phyloP scores from a whole-genome alignment of 2,113 vertebrate species.

The Dipodomys spectabilis region DNA sequence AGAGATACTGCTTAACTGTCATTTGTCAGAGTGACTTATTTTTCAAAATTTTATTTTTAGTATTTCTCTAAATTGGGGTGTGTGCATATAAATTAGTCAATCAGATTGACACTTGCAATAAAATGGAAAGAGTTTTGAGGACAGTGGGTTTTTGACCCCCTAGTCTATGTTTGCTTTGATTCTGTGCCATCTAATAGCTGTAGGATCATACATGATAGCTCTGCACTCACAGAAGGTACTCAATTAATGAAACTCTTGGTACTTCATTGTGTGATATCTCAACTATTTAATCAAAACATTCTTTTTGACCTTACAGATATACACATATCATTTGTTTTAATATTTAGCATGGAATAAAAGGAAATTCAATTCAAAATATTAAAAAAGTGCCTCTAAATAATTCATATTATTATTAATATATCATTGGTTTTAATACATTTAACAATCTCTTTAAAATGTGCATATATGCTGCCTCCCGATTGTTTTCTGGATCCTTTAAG shows the following conservation, averaged over 20 bases:
- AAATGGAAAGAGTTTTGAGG: not conserved
- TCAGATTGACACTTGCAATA: not conserved
- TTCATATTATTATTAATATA: not conserved
- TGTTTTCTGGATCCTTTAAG: not conserved
- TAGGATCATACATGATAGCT: not conserved
- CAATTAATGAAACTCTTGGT: not conserved
- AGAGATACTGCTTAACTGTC: conserved; percentile 20
- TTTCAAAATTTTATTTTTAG: conserved; percentile 20
- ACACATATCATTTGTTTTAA: not conserved
- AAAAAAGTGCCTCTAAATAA: conserved; percentile 25
- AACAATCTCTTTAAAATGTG: not conserved
- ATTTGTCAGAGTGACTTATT: conserved; percentile 41
- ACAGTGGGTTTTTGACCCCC: not conserved
- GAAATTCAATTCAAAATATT: not conserved
- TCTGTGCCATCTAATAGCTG: not conserved
- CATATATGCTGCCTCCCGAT: not conserved
- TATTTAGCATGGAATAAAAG: not conserved
- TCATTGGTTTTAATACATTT: conserved; percentile 8
- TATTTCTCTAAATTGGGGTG: conserved; percentile 40
- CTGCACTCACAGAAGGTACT: not conserved
- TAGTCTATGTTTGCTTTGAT: fast-evolving
- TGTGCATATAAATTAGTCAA: conserved; percentile 28
- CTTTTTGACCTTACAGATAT: not conserved
- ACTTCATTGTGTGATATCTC: not conserved
- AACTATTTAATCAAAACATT: not conserved